Percentiles rank a stretch among this genome's conserved stretches.
phyloP scores from a whole-genome alignment of 2,888 invertebrate genomes.

The Alsophila aescularia region DNA sequence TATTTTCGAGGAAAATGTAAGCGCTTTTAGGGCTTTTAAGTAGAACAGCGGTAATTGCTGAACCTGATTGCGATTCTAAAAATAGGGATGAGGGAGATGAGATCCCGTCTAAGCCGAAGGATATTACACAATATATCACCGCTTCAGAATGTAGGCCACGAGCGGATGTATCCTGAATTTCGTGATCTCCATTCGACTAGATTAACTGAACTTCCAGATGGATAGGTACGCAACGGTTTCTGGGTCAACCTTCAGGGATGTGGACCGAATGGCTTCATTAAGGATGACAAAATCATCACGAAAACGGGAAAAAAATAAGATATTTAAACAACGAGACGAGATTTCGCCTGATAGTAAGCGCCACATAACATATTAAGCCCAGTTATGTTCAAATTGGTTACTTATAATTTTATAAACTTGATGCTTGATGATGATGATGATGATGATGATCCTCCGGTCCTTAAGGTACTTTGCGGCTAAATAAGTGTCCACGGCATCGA shows the following conservation, averaged over 20 bases:
- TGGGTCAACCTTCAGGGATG: conserved; percentile 46
- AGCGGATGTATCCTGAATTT: conserved; percentile 38
- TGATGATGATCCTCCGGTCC: too few relatives aligned
- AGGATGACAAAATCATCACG: conserved; percentile 14
- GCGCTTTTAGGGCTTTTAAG: conserved; percentile 9
- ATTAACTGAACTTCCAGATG: conserved; percentile 47
- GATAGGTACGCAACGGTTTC: conserved; percentile 38
- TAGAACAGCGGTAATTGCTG: conserved; percentile 11
- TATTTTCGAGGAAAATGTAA: conserved; percentile 6
- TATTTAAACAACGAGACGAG: too few relatives aligned
- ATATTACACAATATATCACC: conserved; percentile 39
- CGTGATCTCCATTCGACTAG: conserved; percentile 41
- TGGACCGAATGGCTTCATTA: conserved; percentile 34
- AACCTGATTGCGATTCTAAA: conserved; percentile 13
- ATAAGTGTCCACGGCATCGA: too few relatives aligned
- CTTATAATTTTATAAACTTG: too few relatives aligned
- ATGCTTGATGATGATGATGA: too few relatives aligned
- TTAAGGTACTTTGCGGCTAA: too few relatives aligned
- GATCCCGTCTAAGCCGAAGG: conserved; percentile 3
- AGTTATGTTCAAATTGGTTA: too few relatives aligned
- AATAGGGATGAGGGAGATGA: conserved; percentile 25
- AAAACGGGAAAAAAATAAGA: too few relatives aligned
- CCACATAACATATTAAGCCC: too few relatives aligned
- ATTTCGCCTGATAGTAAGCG: too few relatives aligned
- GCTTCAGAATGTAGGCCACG: conserved; percentile 40